Evolutionary conservation across 2,888 invertebrate species (phyloP), one percentile per base, ranked within the genome.

Genomic region (Sclerodermus sp.): DNA sequence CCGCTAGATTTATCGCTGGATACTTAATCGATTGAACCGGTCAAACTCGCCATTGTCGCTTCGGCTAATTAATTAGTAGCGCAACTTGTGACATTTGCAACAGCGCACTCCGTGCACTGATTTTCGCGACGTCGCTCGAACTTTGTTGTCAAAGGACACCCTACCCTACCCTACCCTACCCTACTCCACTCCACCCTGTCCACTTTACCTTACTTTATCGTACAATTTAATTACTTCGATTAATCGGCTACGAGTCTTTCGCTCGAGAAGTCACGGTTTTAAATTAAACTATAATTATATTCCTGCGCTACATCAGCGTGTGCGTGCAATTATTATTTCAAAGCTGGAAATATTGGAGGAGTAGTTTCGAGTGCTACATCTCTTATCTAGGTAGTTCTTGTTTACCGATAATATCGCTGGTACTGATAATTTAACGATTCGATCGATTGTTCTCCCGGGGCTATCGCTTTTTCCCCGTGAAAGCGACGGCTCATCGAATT

Each of bases 1-100:
- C 42, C 38, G 34, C 39, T 13, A 30, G 51, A 59, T 57, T 62
- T 51, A 52, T 59, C 55, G 48, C 53, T 47, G 40, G 17, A 44
- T 31, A 18, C 36, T 59, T 57, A 55, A 57, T 57, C 37, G 47
- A 15, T 13, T 9, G 37, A 42, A 15, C 18, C n/a, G 17, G n/a
- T 29, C 23, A 12, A 12, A 9, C 43, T 29, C 39, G 47, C 45
- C 42, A 46, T 37, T 49, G 49, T 53, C 48, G 47, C 51, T 47
- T 48, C 18, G 32, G 53, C 42, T 51, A 57, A 60, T 60, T 57
- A 57, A 45, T 49, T 49, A 46, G 43, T 23, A 18, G 30, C 23
- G 4, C 41, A 10, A 31, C 13, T 34, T 29, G 29, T 37, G 23
- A 32, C 16, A 12, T 15, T 12, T 5, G 10, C 8, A 16, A 6